phyloP scores from a whole-genome alignment of 2,113 vertebrate species.

The Dendrocopos noguchii region DNA sequence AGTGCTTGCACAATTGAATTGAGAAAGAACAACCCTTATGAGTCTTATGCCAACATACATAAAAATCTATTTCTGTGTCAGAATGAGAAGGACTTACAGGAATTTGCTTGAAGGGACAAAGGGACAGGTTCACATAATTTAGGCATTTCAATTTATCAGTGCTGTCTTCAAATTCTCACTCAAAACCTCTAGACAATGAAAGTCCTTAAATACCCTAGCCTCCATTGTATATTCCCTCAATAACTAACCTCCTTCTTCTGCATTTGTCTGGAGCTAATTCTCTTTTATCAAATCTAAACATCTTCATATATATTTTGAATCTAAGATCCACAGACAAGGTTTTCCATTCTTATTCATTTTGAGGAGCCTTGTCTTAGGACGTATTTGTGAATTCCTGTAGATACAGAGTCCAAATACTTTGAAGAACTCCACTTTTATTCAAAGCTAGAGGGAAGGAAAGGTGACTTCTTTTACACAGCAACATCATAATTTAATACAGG shows the following conservation, averaged over 20 bases:
- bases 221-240: background rate
- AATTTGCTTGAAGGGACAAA: background rate
- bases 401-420: background rate
- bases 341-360: background rate
- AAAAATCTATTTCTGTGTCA: conserved; percentile 19
- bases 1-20: conserved; percentile 23
- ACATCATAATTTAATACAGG: background rate
- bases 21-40: background rate
- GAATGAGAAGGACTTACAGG: background rate
- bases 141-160: background rate
- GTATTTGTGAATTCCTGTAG: background rate
- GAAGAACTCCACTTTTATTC: background rate
- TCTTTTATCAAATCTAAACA: background rate
- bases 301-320: background rate
- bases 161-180: background rate
- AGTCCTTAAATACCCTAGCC: background rate
- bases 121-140: background rate
- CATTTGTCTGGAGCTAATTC: background rate
- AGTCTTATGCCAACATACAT: background rate
- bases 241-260: background rate
- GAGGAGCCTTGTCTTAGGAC: background rate
- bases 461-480: background rate
- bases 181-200: background rate
- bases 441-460: background rate
- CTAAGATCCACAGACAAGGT: background rate